Conservation (phyloP, 2,888 invertebrate species). For the Dicyrtoma fusca region DNA sequence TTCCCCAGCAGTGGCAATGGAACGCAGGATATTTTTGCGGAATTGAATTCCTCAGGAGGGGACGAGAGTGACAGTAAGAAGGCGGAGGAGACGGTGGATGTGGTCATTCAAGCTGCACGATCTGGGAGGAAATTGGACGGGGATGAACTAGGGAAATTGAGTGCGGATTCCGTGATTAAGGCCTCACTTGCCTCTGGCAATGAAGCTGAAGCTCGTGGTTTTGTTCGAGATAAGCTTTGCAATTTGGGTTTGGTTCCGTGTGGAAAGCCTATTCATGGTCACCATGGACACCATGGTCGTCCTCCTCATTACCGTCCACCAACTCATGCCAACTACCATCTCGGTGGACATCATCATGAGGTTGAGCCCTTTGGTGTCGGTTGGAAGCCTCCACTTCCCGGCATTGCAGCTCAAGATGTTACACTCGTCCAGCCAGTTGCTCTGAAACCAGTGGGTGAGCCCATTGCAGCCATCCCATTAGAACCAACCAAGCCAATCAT, state of each 20-base stretch:
- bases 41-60: neutral
- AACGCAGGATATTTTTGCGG: conserved; percentile 25
- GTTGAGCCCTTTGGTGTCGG: neutral
- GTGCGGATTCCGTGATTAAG: conserved; percentile 30
- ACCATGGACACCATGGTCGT: conserved; percentile 14
- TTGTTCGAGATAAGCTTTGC: conserved; percentile 81
- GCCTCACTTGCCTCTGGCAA: conserved; percentile 36
- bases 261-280: conserved; percentile 19
- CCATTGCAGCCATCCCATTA: conserved; percentile 73
- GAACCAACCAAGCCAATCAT: neutral
- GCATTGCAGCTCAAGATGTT: conserved; percentile 71
- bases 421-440: conserved; percentile 87
- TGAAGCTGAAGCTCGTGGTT: conserved; percentile 76
- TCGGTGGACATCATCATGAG: conserved; percentile 9
- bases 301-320: conserved; percentile 1
- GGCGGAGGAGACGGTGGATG: conserved; percentile 32
- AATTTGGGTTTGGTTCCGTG: conserved; percentile 68
- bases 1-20: conserved; percentile 23
- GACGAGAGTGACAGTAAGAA: conserved; percentile 10
- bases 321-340: conserved; percentile 9
- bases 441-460: conserved; percentile 77
- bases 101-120: conserved; percentile 40
- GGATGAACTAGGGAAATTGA: conserved; percentile 38
- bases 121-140: conserved; percentile 39
- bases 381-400: conserved; percentile 32